Evolutionary conservation across 23 tunicate species (phyloP).

Genomic region (Ascidia mentula): DNA sequence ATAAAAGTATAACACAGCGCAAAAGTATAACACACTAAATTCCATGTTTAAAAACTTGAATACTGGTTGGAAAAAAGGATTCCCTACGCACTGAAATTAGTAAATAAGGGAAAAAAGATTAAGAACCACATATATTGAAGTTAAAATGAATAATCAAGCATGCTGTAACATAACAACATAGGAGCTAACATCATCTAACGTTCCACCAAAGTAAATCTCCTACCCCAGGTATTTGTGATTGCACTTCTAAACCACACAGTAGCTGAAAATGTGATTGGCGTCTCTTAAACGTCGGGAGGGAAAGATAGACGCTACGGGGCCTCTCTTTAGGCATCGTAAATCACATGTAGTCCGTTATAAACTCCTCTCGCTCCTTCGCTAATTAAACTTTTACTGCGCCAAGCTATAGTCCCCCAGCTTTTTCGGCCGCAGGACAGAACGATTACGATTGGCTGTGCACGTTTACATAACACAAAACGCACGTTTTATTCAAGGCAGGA

Average conservation of each 20-base stretch:
- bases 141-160: no score
- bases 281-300: not conserved
- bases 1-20: no score
- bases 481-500: not conserved
- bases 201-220: no score
- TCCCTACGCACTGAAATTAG: no score
- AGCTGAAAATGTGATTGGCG: not conserved
- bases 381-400: conserved; percentile 7
- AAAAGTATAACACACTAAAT: no score
- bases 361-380: not conserved
- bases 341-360: not conserved
- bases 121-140: no score
- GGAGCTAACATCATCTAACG: no score
- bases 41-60: no score
- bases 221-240: no score
- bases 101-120: no score
- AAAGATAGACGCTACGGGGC: not conserved
- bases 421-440: conserved; percentile 2
- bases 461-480: not conserved
- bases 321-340: not conserved
- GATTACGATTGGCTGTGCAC: not conserved
- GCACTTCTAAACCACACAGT: not conserved
- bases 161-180: no score
- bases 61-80: no score
- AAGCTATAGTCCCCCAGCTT: not conserved